These are phyloP conservation scores for Dinocampus coccinellae DNA, from an alignment of 2,888 invertebrate genomes.

Conservation along the genomic window DNA sequence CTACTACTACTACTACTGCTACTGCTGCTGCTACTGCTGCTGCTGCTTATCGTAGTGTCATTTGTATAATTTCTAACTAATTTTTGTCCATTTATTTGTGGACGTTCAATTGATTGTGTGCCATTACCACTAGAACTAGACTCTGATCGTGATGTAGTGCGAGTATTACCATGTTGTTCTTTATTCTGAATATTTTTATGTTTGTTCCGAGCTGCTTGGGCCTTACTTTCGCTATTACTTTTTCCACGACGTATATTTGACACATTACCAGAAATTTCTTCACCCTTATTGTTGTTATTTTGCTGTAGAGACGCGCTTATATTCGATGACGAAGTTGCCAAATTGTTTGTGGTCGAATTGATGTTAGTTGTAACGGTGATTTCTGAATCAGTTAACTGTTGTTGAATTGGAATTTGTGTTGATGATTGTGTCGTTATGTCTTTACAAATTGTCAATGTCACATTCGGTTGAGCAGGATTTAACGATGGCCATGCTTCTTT, in stretches of 20 bases:
- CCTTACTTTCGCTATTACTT: constrained; percentile 68
- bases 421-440: constrained; percentile 25
- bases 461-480: constrained; percentile 66
- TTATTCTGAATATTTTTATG: constrained; percentile 71
- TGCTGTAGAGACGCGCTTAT: constrained; percentile 46
- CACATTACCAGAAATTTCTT: constrained; percentile 52
- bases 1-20: constrained; percentile 66
- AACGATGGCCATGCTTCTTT: constrained; percentile 83
- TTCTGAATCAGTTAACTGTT: constrained; percentile 35
- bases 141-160: constrained; percentile 67
- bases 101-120: constrained; percentile 4
- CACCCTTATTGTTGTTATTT: constrained; percentile 70
- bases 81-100: constrained; percentile 28
- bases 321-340: constrained; percentile 46
- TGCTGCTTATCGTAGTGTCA: constrained; percentile 22
- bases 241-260: constrained; percentile 64
- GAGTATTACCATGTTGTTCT: constrained; percentile 61
- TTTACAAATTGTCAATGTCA: constrained; percentile 48
- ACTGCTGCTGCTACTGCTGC: constrained; percentile 52
- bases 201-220: constrained; percentile 72
- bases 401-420: constrained; percentile 37
- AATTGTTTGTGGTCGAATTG: constrained; percentile 44
- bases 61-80: constrained; percentile 1
- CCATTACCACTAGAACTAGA: constrained; percentile 60
- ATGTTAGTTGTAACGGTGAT: constrained; percentile 47